These are phyloP conservation scores for Sebastes iracundus DNA, from an alignment of 2,797 vertebrate species.

Conservation along the genomic window DNA sequence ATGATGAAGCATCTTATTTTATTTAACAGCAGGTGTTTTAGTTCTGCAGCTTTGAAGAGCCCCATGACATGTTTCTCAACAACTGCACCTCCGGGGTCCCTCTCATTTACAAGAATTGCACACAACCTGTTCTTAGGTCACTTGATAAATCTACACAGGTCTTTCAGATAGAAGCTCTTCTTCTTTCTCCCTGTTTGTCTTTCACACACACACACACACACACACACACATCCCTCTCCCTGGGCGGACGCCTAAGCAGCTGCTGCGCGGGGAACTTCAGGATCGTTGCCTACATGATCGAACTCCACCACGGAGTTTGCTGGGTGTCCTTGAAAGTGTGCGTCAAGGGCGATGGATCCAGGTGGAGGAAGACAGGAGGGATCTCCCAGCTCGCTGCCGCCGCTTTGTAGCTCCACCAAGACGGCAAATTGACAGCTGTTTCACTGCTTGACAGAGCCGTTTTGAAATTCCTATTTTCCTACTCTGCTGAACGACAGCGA, in stretches of 20 bases:
- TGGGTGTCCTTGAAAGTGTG: constrained; percentile 72
- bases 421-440: constrained; percentile 77
- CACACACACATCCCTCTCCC: constrained; percentile 20
- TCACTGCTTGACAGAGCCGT: constrained; percentile 50
- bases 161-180: constrained; percentile 7
- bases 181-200: constrained; percentile 6
- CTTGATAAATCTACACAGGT: neutral
- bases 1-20: neutral
- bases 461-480: constrained; percentile 45
- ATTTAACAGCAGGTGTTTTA: neutral
- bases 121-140: constrained; percentile 16
- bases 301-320: constrained; percentile 65
- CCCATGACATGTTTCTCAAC: neutral
- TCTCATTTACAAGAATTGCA: constrained; percentile 1
- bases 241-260: constrained; percentile 70
- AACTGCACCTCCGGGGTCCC: neutral
- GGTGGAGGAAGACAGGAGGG: constrained; percentile 72
- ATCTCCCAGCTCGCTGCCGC: constrained; percentile 53
- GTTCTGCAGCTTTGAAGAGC: neutral
- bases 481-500: constrained; percentile 28
- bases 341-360: constrained; percentile 78
- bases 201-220: neutral
- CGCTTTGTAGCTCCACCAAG: constrained; percentile 68
- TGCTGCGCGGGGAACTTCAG: constrained; percentile 67
- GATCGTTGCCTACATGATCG: constrained; percentile 77